Evolutionary conservation across 35 echinoderm and acorn worm species (phyloP), one percentile per base, ranked within the genome.

Genomic region (Hemicentrotus pulcherrimus): DNA sequence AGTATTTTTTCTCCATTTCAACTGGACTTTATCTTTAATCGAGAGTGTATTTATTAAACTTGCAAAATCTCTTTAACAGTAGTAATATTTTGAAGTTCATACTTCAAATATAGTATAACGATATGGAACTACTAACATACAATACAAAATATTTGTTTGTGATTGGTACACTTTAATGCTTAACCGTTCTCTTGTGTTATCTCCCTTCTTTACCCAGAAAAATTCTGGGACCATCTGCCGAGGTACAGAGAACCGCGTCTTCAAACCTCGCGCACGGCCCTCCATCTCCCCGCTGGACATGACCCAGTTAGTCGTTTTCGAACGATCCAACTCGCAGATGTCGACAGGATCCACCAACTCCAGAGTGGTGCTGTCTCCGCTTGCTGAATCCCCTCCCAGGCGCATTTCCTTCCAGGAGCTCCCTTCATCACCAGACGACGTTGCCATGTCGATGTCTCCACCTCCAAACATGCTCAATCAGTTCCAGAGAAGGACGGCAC

Each of bases 211-310:
- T 92, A 78, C 31, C 22, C 85, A 99, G 98, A 97, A 96, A 87
- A 96, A 94, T 47, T 96, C 98, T 32, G 85, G 95, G 46, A 99
- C 98, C 96, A 97, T 85, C 95, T 98, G 47, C 48, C 92, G 97
- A 31, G 97, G 96, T 13, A 94, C 96, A 3, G 97, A 98, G 86
- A 96, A 98, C 94, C 95, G 96, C 12, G 88, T 94, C 10, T 48
- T 89, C 4, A 94, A 95, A 4, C 96, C 96, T 32, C 97, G 97
- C 46, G 78, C 97, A 28, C 92, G 97, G 1, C 95, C 96, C 88
- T 99, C 98, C 87, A 99, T 99, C 96, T 97, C 98, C 12, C 98
- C 98, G 3, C 93, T 99, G 7, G 98, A 99, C 60, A 93, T 99
- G 47, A 99, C 98, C 14, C 96, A 97, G 31, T 99, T 96, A 87